A percentile compares a stretch with the other conserved stretches of the same genome.
phyloP scores from a whole-genome alignment of 2,797 vertebrate species.

The Taeniopygia guttata region DNA sequence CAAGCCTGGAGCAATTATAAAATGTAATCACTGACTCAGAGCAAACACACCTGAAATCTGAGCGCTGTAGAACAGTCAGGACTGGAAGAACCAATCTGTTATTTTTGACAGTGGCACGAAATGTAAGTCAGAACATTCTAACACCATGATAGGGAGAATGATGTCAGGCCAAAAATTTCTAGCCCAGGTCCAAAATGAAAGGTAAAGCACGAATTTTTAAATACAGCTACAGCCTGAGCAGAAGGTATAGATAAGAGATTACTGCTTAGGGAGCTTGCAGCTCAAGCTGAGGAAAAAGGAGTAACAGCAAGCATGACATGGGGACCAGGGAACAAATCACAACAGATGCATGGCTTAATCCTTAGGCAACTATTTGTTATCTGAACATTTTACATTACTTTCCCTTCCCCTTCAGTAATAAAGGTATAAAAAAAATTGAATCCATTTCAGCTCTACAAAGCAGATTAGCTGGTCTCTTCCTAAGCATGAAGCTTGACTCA shows the following conservation, averaged over 20 bases:
- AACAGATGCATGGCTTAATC: neutral
- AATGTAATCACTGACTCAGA: neutral
- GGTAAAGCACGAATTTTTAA: neutral
- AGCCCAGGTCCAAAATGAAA: neutral
- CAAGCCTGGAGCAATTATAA: neutral
- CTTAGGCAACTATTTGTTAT: neutral
- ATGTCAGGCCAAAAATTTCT: neutral
- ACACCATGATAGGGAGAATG: neutral
- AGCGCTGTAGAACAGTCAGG: neutral
- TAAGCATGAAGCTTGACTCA: neutral
- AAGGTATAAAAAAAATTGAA: neutral
- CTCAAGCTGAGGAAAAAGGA: neutral
- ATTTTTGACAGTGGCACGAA: neutral
- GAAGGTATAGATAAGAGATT: neutral
- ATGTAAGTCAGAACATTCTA: neutral
- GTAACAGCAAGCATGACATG: neutral
- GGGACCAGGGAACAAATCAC: neutral
- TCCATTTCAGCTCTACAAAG: neutral
- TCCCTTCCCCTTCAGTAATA: neutral
- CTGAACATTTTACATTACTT: neutral
- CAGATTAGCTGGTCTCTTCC: neutral
- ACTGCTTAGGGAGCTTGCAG: neutral
- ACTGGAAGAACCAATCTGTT: neutral
- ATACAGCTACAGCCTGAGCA: neutral
- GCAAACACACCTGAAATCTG: neutral